Evolutionary conservation across 2,113 vertebrate genomes (phyloP).

Genomic region (Cathartes aura): DNA sequence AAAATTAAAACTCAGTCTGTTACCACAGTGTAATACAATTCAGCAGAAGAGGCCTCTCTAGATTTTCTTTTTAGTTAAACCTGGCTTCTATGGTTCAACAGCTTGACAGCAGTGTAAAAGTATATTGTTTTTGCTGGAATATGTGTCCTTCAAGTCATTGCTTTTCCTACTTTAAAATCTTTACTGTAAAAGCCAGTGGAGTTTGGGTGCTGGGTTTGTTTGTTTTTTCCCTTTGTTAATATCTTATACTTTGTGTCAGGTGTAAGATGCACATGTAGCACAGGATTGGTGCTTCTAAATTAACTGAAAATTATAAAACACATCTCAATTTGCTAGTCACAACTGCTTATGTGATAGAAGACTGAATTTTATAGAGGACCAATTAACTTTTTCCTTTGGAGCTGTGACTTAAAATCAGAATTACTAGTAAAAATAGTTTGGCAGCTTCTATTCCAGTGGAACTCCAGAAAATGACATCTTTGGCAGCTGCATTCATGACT

Average conservation of each 20-base stretch:
- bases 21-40: slow-evolving; percentile 41
- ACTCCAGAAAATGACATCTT: neutral
- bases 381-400: neutral
- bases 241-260: neutral
- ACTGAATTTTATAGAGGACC: neutral
- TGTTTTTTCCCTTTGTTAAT: neutral
- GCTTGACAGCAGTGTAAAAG: slow-evolving; percentile 6
- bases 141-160: neutral
- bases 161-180: neutral
- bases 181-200: neutral
- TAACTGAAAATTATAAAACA: neutral
- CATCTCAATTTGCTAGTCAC: neutral
- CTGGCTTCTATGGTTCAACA: slow-evolving; percentile 37
- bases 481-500: neutral
- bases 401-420: neutral
- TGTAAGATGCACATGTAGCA: neutral
- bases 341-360: neutral
- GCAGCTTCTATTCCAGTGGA: neutral
- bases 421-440: neutral
- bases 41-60: slow-evolving; percentile 26
- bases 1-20: slow-evolving; percentile 76
- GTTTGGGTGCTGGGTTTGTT: neutral
- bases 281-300: neutral
- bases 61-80: slow-evolving; percentile 67
- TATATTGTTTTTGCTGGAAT: neutral